Evolutionary conservation across 2,888 invertebrate species (phyloP), one percentile per base, ranked within the genome.

Genomic region (Boloria euphrosyne): DNA sequence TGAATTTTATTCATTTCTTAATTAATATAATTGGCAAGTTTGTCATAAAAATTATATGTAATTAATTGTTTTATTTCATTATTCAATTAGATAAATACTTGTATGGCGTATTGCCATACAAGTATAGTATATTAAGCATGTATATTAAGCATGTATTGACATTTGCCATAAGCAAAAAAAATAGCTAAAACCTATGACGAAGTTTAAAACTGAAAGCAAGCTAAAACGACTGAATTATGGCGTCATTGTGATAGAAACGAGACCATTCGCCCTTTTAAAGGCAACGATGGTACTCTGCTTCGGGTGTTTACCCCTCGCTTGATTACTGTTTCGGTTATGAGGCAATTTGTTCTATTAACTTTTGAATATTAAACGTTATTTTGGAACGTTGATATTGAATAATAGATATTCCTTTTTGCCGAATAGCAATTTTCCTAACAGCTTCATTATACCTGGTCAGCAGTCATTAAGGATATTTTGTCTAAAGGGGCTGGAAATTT

Each of bases 171-270:
- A 31, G 31, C 31, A 16, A 47, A 17, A 59, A 58, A n/a, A 17
- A 14, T 13, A 50, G 4, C 0, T 17, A 38, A 31, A 50, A 59
- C 38, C 14, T 31, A 16, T 31, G 14, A 47, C 13, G 17, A 59
- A 13, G 16, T 38, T 38, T 16, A 59, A 50, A 59, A 17, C 31
- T 47, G 22, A 16, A 57, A 18, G 49, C 38, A 59, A 50, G 38
- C 38, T 49, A 38, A 38, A 50, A 17, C 38, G 38, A 17, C 31
- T 59, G 59, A 59, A 31, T 50, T 38, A 47, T 47, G 46, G 27
- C 59, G 47, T 59, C 38, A 47, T 59, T 59, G 59, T 49, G 17
- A 59, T 50, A 50, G 38, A 50, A 59, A 59, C 17, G 47, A 59
- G 59, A 47, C 49, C 13, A 31, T 59, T 49, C 31, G 17, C 5